phyloP scores from a whole-genome alignment of 2,888 invertebrate species.

The Muscina levida region DNA sequence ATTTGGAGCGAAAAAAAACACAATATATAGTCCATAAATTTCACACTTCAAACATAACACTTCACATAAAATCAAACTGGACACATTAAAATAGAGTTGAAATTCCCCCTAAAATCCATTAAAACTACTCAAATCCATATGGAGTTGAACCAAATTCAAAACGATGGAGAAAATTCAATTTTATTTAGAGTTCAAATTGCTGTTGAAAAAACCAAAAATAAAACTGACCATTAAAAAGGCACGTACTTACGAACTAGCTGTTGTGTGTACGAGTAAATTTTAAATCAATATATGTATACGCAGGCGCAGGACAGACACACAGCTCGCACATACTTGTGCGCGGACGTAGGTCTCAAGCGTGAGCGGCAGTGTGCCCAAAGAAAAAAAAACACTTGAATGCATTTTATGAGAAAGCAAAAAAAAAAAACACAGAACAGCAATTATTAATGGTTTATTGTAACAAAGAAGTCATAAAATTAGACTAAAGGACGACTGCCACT shows the following conservation, averaged over 20 bases:
- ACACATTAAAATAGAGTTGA: constrained; percentile 36
- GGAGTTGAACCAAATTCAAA: too few relatives aligned
- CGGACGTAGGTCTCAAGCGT: constrained; percentile 24
- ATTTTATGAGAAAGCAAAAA: constrained; percentile 71
- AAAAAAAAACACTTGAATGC: constrained; percentile 72
- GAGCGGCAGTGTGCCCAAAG: constrained; percentile 11
- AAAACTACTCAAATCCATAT: constrained; percentile 41
- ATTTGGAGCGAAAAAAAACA: constrained; percentile 3
- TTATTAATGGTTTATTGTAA: constrained; percentile 56
- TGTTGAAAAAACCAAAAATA: constrained; percentile 75
- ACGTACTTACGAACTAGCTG: constrained; percentile 68
- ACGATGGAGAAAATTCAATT: constrained; percentile 68
- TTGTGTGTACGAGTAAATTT: constrained; percentile 23
- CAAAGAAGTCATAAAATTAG: constrained; percentile 52
- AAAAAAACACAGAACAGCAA: too few relatives aligned
- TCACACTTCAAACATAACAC: constrained; percentile 50
- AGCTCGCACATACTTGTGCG: neutral
- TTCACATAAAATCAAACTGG: constrained; percentile 65
- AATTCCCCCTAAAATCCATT: constrained; percentile 72
- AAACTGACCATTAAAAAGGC: constrained; percentile 74
- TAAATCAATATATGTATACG: neutral
- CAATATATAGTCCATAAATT: constrained; percentile 59
- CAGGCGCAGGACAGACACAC: neutral
- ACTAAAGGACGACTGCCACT: constrained; percentile 56
- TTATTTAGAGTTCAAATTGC: constrained; percentile 71